Conservation (phyloP, 2,888 invertebrate genomes). For the Ophion ellenae region DNA sequence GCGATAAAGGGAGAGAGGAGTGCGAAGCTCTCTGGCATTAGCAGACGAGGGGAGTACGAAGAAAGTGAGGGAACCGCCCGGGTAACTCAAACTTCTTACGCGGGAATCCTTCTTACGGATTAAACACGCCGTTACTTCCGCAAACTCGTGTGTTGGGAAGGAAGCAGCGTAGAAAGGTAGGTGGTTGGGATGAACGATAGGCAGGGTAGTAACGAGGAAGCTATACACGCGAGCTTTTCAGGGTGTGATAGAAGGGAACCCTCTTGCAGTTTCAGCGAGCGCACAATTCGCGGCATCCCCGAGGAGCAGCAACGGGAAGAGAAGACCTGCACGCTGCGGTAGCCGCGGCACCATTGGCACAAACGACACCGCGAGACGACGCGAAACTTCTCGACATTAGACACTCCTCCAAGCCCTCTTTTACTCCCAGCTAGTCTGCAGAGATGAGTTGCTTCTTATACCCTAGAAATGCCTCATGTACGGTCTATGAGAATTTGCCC, state of each 20-base stretch:
- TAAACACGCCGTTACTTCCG: constrained; percentile 66
- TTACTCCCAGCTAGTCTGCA: background rate
- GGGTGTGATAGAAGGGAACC: constrained; percentile 34
- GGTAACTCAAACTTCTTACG: constrained; percentile 56
- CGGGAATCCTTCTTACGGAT: constrained; percentile 59
- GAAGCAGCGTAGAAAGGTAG: constrained; percentile 12
- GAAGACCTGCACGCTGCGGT: constrained; percentile 27
- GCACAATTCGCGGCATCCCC: constrained; percentile 49
- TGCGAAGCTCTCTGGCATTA: background rate
- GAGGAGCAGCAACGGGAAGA: constrained; percentile 31
- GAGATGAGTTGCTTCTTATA: constrained; percentile 56
- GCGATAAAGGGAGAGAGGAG: background rate
- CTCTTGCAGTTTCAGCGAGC: constrained; percentile 55
- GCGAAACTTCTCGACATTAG: constrained; percentile 64
- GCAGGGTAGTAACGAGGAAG: background rate
- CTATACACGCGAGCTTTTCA: constrained; percentile 23
- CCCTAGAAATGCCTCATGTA: constrained; percentile 44
- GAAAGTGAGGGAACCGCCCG: constrained; percentile 24
- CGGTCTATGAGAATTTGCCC: constrained; percentile 10
- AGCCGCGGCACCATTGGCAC: constrained; percentile 55
- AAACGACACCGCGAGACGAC: constrained; percentile 57
- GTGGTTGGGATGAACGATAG: constrained; percentile 8
- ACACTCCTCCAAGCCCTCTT: constrained; percentile 27
- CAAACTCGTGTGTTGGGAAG: constrained; percentile 48
- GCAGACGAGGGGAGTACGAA: constrained; percentile 15